Evolutionary conservation across 2,888 invertebrate species (phyloP).

Genomic region (Caenorhabditis panamensis): DNA sequence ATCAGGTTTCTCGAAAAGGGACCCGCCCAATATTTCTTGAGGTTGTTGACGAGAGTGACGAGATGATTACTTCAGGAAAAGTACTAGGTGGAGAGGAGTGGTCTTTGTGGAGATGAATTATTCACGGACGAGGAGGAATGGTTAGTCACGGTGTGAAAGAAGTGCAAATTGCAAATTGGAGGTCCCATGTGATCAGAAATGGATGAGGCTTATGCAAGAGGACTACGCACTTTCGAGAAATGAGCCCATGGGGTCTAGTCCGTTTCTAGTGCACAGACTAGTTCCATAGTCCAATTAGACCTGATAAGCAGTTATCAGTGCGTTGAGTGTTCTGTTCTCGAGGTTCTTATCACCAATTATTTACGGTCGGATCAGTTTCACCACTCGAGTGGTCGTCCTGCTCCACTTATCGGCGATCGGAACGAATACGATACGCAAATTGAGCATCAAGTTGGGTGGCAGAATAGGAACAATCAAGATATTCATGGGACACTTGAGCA

Average conservation of each 20-base stretch:
- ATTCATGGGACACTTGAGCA: neutral
- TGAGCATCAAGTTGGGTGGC: neutral
- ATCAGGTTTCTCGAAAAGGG: conserved; percentile 42
- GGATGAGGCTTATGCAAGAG: conserved; percentile 15
- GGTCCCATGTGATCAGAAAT: conserved; percentile 22
- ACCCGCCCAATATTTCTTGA: conserved; percentile 26
- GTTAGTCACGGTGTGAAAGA: conserved; percentile 16
- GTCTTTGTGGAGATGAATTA: conserved; percentile 20
- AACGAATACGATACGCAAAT: conserved; percentile 9
- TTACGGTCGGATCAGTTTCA: conserved; percentile 2
- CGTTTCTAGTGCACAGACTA: too few species aligned
- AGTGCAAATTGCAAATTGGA: conserved; percentile 20
- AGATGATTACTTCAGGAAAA: conserved; percentile 56
- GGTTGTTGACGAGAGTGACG: conserved; percentile 50
- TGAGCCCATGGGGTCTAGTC: too few species aligned
- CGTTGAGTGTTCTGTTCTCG: too few species aligned
- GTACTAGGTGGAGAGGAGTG: conserved; percentile 22
- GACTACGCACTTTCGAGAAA: neutral
- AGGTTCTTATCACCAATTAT: conserved; percentile 4
- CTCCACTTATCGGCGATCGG: neutral
- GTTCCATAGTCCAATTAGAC: neutral
- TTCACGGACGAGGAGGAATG: conserved; percentile 12
- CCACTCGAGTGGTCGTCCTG: conserved; percentile 3
- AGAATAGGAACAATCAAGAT: too few species aligned
- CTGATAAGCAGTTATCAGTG: neutral